These are phyloP conservation scores for Chesias legatella DNA, from an alignment of 2,888 invertebrate genomes.

Conservation along the genomic window DNA sequence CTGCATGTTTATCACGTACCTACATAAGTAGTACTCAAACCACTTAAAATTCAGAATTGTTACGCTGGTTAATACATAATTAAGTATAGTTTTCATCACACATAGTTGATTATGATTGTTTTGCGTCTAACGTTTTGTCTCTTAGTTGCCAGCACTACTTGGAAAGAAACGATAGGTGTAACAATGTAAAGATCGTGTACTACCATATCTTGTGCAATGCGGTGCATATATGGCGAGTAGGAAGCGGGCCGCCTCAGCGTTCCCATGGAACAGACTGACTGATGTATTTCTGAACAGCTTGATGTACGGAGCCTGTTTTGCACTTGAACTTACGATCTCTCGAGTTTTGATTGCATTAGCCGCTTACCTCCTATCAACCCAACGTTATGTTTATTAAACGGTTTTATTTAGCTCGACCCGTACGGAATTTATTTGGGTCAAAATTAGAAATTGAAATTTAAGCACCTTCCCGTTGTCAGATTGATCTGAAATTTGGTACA, in stretches of 20 bases:
- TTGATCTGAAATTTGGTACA: no score
- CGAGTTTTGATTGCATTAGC: constrained; percentile 34
- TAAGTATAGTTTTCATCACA: no score
- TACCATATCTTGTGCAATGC: constrained; percentile 40
- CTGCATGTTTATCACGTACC: constrained; percentile 9
- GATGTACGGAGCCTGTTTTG: constrained; percentile 58
- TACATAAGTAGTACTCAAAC: constrained; percentile 1
- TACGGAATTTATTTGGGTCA: no score
- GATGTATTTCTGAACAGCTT: constrained; percentile 61
- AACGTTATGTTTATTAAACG: constrained; percentile 18
- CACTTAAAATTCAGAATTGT: not conserved
- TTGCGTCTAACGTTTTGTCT: not conserved
- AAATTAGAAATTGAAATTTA: no score
- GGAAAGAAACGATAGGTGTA: constrained; percentile 24
- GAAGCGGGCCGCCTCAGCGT: constrained; percentile 52
- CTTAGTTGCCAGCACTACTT: constrained; percentile 7
- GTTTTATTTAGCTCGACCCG: no score
- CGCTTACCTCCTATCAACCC: constrained; percentile 18
- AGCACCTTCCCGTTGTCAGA: no score
- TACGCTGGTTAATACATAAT: no score
- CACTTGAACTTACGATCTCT: constrained; percentile 59
- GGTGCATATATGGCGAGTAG: constrained; percentile 67
- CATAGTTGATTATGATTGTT: no score
- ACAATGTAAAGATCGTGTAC: constrained; percentile 32
- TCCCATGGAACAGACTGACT: constrained; percentile 67